Base-by-base conservation (phyloP, 2,113 vertebrate species). In the Oreochromis spilurus region DNA sequence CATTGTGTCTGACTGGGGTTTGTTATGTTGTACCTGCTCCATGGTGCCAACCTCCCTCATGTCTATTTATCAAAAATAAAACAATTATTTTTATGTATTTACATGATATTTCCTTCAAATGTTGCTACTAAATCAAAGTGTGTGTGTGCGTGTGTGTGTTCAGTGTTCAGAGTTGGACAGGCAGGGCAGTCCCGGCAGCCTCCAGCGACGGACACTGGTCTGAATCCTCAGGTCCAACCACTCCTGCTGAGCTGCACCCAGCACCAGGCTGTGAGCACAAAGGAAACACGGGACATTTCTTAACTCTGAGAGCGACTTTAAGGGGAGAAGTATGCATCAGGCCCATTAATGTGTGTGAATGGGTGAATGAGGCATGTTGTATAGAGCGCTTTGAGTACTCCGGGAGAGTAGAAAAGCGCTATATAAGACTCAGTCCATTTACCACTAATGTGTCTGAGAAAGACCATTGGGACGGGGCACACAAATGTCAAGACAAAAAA, bases 191-290 rank as follows among this genome's bases (percentile, higher is more conserved):
- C 88, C 87, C 1, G 89, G 91, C 45, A 94, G 79, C 86, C 88
- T 87, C 94, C 94, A 95, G 9, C 88, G 88, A 9, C 75, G 86
- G 12, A 81, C 11, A 2, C 45, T 83, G 38, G 50, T 88, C 24
- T 93, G 91, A 81, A 91, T 89, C 87, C 94, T 91, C 65, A 95
- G 84, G 90, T 95, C 89, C 34, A 95, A 50, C 94, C 94, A 95
- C 2, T 94, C 91, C 84, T 91, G 91, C 81, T 94, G 94, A 80
- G 75, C 55, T 2, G 84, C 54, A 9, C 92, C 93, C 62, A 94
- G 83, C 38, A 77, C 87, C 4, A 72, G 10, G 85, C 94, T 95
- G 80, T 5, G 9, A 83, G 4, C 29, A 86, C 40, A 87, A 36
- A 82, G 75, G 3, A 48, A 45, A 70, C 5, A 78, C 19, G 48